Evolutionary conservation across 2,797 vertebrate genomes (phyloP).

Genomic region (Gouania willdenowi): DNA sequence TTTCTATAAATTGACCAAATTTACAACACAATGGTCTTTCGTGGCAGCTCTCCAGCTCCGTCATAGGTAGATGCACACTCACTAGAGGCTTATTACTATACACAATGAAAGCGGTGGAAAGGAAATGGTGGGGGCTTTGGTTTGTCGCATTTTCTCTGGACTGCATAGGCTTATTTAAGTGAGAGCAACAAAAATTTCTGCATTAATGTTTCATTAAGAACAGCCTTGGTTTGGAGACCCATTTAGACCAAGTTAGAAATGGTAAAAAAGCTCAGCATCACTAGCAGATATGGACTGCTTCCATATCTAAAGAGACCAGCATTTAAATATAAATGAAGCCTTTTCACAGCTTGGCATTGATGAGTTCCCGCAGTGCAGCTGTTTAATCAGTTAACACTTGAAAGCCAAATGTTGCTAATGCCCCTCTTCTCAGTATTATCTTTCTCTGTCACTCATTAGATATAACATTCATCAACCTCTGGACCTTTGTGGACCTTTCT

Average conservation of each 20-base stretch:
- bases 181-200: constrained; percentile 51
- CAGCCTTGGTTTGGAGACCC: too few species aligned
- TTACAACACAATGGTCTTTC: constrained; percentile 46
- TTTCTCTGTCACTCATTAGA: constrained; percentile 24
- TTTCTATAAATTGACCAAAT: constrained; percentile 52
- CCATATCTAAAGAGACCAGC: constrained; percentile 18
- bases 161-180: constrained; percentile 41
- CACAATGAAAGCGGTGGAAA: constrained; percentile 47
- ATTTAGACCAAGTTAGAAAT: too few species aligned
- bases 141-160: constrained; percentile 29
- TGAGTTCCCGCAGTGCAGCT: constrained; percentile 18
- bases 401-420: constrained; percentile 28
- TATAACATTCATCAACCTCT: too few species aligned
- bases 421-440: constrained; percentile 10
- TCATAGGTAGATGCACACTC: constrained; percentile 51
- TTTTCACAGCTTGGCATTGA: constrained; percentile 21
- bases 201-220: too few species aligned
- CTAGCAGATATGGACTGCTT: constrained; percentile 9
- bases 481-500: too few species aligned
- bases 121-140: not conserved
- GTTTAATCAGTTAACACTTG: constrained; percentile 40
- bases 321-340: constrained; percentile 32
- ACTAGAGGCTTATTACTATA: constrained; percentile 65
- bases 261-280: not conserved
- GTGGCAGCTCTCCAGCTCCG: constrained; percentile 40